phyloP scores from a whole-genome alignment of 92 coral and sea anemone species.

The Siderastrea radians region DNA sequence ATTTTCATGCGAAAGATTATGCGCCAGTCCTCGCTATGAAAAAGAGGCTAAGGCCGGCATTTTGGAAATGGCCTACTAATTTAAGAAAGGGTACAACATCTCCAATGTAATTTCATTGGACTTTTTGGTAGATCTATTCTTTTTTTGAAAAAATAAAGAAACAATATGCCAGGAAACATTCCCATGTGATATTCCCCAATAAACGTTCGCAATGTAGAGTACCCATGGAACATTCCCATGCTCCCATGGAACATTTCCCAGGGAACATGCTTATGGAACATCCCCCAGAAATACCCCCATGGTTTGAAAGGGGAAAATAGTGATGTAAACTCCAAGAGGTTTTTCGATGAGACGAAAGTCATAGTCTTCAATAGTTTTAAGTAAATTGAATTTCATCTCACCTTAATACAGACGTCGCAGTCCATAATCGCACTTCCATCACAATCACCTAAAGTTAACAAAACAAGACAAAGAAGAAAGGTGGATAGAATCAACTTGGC shows the following conservation, averaged over 20 bases:
- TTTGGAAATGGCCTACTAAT: too few relatives aligned
- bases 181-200: not conserved
- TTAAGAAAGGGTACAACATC: too few relatives aligned
- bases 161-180: not conserved
- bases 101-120: too few relatives aligned
- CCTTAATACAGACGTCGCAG: slow-evolving; percentile 28
- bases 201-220: too few relatives aligned
- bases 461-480: not conserved
- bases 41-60: too few relatives aligned
- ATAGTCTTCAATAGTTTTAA: not conserved
- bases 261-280: not conserved
- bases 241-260: not conserved
- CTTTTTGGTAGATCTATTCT: too few relatives aligned
- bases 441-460: slow-evolving; percentile 4
- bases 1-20: too few relatives aligned
- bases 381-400: not conserved
- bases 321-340: too few relatives aligned
- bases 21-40: too few relatives aligned
- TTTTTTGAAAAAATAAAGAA: too few relatives aligned
- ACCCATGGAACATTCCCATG: too few relatives aligned
- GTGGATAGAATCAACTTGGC: not conserved
- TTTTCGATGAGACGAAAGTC: too few relatives aligned
- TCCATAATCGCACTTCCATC: not conserved
- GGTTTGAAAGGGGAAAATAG: not conserved
- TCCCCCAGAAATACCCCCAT: not conserved